Conservation (phyloP, 2,113 vertebrate species). For the Herpetotheres cachinnans region DNA sequence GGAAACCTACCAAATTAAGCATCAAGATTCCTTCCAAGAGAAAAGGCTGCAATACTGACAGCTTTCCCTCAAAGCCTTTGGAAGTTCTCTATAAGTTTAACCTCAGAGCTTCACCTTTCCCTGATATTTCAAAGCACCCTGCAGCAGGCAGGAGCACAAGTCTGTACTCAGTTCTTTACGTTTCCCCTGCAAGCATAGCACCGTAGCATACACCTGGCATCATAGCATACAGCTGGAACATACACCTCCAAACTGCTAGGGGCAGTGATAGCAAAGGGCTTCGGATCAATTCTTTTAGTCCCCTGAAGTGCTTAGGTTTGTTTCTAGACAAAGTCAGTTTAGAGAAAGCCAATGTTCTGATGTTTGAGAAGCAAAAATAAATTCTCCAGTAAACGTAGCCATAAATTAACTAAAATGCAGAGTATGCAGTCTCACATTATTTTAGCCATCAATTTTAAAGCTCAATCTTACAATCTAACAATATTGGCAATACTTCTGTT, state of each 20-base stretch:
- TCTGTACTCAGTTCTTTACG: neutral
- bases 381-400: neutral
- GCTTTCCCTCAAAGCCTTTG: neutral
- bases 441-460: neutral
- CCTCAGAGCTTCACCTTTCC: neutral
- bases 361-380: neutral
- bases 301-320: neutral
- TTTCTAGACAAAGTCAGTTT: neutral
- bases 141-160: neutral
- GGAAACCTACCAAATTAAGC: neutral
- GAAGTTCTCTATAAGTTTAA: neutral
- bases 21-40: neutral
- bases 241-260: neutral
- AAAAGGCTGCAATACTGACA: neutral
- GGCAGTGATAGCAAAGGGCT: neutral
- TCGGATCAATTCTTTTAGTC: fast-evolving
- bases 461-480: neutral
- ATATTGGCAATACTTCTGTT: neutral
- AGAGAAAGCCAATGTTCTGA: neutral
- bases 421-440: neutral
- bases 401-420: neutral
- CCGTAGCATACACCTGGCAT: fast-evolving
- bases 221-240: fast-evolving
- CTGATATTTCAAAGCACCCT: neutral
- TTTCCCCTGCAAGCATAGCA: fast-evolving